Base-by-base conservation (phyloP, 1,140 invertebrate genomes). In the Phenacoccus solenopsis region DNA sequence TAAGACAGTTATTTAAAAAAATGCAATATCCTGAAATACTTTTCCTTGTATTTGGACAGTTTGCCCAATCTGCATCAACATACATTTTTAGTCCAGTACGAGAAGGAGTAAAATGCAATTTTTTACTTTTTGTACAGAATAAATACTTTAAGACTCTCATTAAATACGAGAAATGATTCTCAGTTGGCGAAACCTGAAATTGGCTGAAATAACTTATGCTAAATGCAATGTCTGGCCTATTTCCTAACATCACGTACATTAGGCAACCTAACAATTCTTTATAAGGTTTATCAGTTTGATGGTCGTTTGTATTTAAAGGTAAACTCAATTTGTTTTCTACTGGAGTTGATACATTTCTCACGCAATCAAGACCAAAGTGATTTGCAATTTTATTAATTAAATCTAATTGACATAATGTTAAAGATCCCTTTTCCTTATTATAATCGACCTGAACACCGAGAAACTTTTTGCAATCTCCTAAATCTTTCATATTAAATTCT, bases 201-300 rank as follows among this genome's bases (percentile, higher is more conserved):
- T 68, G 61, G 56, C 73, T 72, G 32, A 72, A 70, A 28, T 72
- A 72, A 71, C 70, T 74, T 12, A 72, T 72, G 5, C 73, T 71
- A 70, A 70, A 74, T 68, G 69, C 69, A 22, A 75, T 74, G 67
- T 76, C 74, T 13, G 80, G 78, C 73, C 79, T 76, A 16, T 79
- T 79, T 1, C 76, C 75, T 22, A 77, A 70, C 77, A 79, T 78
- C 24, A 78, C 57, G 64, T 76, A 79, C 74, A 79, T 76, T 4
- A 80, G 61, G 20, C 77, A 73, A 69, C 79, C 78, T 56, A 80
- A 74, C 20, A 74, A 75, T 76, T 80, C 73, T 73, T 77, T 73
- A 56, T 38, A 38, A n/a, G 25, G 21, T 13, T 21, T 9, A 3
- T 38, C n/a, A n/a, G 20, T 69, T 1, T 35, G 1, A 21, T 25